Conservation (phyloP, 2,888 invertebrate species). For the Lepidonotus clava region DNA sequence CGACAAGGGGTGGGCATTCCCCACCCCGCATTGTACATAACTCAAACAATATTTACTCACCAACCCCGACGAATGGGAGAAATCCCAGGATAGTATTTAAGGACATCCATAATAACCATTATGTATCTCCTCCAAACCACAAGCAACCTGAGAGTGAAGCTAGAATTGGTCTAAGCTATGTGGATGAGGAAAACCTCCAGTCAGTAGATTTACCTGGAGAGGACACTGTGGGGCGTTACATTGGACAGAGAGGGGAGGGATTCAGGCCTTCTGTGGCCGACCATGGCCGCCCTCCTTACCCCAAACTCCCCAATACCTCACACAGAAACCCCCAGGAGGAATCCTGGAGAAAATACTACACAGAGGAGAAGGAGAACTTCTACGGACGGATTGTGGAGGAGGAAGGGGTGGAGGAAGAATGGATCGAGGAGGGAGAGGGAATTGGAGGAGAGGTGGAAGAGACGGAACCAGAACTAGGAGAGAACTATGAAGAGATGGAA, state of each 20-base stretch:
- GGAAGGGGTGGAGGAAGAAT: background rate
- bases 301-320: background rate
- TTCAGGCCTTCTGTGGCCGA: no score
- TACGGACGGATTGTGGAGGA: background rate
- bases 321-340: background rate
- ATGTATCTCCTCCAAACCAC: background rate
- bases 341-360: background rate
- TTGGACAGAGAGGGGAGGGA: no score
- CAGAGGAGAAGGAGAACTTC: background rate
- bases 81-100: background rate
- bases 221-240: no score
- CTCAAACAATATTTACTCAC: background rate
- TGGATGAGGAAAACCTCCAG: background rate
- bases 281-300: background rate
- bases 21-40: conserved; percentile 11
- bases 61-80: background rate
- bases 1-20: background rate
- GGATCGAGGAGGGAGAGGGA: background rate
- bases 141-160: background rate
- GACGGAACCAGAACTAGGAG: background rate
- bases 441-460: background rate
- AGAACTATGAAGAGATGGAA: background rate
- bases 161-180: background rate
- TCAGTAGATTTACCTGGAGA: background rate
- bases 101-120: background rate